A percentile compares a stretch with the other conserved stretches of the same genome.
These are phyloP conservation scores for Rhynchotus rufescens DNA, from an alignment of 2,797 vertebrate genomes.

Conservation along the genomic window DNA sequence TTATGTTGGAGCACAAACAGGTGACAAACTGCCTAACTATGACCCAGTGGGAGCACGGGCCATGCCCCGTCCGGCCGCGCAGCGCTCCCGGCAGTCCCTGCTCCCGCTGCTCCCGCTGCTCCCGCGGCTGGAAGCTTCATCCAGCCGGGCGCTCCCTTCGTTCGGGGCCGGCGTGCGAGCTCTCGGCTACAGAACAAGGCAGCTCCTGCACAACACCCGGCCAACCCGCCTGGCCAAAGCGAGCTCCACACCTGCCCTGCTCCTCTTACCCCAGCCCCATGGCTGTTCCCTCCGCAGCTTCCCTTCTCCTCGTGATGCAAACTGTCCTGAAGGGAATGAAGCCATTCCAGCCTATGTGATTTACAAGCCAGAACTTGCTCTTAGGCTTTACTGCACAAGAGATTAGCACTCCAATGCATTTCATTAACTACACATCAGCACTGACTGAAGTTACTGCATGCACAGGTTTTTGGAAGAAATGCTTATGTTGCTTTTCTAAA, in stretches of 20 bases:
- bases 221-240: neutral
- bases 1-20: slow-evolving; percentile 60
- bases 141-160: neutral
- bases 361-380: neutral
- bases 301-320: neutral
- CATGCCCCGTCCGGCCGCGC: neutral
- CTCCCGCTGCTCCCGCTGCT: neutral
- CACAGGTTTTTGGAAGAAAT: neutral
- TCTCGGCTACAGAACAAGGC: neutral
- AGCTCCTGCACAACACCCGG: neutral
- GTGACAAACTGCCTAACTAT: slow-evolving; percentile 43
- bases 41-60: neutral
- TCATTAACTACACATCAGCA: neutral
- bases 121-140: neutral
- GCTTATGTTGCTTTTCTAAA: neutral
- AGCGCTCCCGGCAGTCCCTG: neutral
- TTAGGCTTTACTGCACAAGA: neutral
- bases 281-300: neutral
- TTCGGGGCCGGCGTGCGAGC: neutral
- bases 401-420: neutral
- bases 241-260: neutral
- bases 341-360: neutral
- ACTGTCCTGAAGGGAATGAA: neutral
- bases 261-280: neutral
- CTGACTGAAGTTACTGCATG: neutral